Conservation (phyloP, 2,888 invertebrate species). For the Melinaea menophilus region DNA sequence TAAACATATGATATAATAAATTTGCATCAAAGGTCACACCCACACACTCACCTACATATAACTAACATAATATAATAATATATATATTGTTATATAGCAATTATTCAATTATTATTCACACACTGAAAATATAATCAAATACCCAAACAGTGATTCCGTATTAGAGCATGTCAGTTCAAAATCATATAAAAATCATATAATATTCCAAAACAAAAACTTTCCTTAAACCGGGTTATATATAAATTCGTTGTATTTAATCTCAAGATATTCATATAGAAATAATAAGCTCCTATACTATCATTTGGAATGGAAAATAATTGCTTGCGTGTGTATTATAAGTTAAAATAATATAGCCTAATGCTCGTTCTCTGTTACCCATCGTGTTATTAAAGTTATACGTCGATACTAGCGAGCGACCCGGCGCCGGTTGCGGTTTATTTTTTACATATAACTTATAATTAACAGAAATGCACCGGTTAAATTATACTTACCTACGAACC, state of each 20-base stretch:
- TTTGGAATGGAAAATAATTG: constrained; percentile 61
- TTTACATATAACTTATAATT: not conserved
- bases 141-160: too few species aligned
- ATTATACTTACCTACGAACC: too few species aligned
- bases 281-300: constrained; percentile 60
- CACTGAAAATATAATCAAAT: too few species aligned
- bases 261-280: constrained; percentile 50
- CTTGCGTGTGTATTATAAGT: constrained; percentile 41
- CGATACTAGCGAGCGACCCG: constrained; percentile 38
- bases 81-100: too few species aligned
- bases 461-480: too few species aligned
- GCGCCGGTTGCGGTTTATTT: constrained; percentile 10
- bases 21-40: too few species aligned
- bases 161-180: not conserved
- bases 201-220: constrained; percentile 18
- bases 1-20: too few species aligned
- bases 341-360: constrained; percentile 45
- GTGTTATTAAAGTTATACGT: constrained; percentile 58
- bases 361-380: constrained; percentile 50
- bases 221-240: constrained; percentile 38
- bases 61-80: too few species aligned
- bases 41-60: too few species aligned
- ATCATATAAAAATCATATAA: not conserved
- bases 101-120: too few species aligned
- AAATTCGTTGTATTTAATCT: constrained; percentile 33